Evolutionary conservation across 2,797 vertebrate species (phyloP), one percentile per base, ranked within the genome.

Genomic region (Botia almorhae): DNA sequence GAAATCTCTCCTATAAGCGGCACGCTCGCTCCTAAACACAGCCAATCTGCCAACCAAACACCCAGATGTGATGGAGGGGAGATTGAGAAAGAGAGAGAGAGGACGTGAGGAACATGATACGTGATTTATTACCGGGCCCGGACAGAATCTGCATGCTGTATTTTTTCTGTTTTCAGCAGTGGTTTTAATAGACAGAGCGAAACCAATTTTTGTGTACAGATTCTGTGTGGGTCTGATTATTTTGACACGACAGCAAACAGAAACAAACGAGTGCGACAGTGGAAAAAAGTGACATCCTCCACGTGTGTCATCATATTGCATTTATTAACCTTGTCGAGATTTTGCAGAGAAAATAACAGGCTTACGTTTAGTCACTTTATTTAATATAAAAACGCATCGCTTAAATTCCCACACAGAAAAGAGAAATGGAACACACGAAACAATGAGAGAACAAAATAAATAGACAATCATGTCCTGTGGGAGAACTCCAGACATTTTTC

Each of bases 51-150:
- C 84, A 81, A 83, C 17, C 46, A n/a, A 86, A 86, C 78, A 87
- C 83, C 79, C 87, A 90, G 88, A 91, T 85, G 89, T 89, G 87
- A 71, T 43, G 74, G 65, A 29, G 29, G 64, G 33, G 23, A 64
- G 23, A 23, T 39, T 26, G 50, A 17, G 36, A 21, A 60, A 43
- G 23, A 21, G 50, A 64, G 7, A 64, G 78, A 7, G n/a, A 58
- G 11, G 8, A 46, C 43, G 43, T 10, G 43, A 8, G 43, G 64
- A 51, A 17, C 0, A 14, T 16, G 55, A 65, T 56, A 23, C 50
- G 58, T 12, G 55, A 78, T 51, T 51, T 61, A 58, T 61, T 36
- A 69, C 56, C 23, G 33, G 60, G 23, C 23, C 55, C 55, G 21
- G n/a, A 58, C 55, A 19, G 19, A 58, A 21, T 58, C 19, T 53